Percentiles rank a stretch among this genome's conserved stretches.
These are phyloP conservation scores for Gnathonemus echidnorhynchus DNA, from an alignment of 2,113 vertebrate species.

Conservation along the genomic window DNA sequence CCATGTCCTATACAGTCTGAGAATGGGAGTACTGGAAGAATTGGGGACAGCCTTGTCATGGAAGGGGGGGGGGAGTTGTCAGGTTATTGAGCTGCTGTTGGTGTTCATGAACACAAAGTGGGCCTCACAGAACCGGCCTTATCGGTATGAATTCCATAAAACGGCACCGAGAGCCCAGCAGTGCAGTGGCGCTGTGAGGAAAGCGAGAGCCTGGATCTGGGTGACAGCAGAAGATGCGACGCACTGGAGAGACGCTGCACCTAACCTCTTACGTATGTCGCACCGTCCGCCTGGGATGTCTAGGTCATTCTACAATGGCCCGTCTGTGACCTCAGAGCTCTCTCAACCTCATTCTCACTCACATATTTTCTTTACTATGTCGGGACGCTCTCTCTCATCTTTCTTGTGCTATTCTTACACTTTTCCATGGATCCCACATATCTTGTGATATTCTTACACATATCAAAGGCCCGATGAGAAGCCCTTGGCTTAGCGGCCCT, in stretches of 20 bases:
- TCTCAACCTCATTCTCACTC: not conserved
- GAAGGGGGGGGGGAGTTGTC: not conserved
- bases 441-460: not conserved
- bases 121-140: not conserved
- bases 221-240: too few species aligned
- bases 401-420: not conserved
- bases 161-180: not conserved
- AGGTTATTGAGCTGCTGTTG: not conserved
- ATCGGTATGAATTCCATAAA: not conserved
- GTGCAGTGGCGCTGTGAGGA: not conserved
- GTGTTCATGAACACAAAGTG: not conserved
- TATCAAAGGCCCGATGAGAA: not conserved
- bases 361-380: not conserved
- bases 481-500: not conserved
- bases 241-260: not conserved
- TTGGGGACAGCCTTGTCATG: not conserved
- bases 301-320: not conserved
- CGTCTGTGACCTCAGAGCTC: not conserved
- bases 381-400: not conserved
- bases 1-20: not conserved
- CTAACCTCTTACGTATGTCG: not conserved
- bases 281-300: not conserved
- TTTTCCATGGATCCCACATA: not conserved
- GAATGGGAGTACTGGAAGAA: too few species aligned
- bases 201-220: too few species aligned